phyloP scores from a whole-genome alignment of 2,888 invertebrate species.

The Alcis repandata region DNA sequence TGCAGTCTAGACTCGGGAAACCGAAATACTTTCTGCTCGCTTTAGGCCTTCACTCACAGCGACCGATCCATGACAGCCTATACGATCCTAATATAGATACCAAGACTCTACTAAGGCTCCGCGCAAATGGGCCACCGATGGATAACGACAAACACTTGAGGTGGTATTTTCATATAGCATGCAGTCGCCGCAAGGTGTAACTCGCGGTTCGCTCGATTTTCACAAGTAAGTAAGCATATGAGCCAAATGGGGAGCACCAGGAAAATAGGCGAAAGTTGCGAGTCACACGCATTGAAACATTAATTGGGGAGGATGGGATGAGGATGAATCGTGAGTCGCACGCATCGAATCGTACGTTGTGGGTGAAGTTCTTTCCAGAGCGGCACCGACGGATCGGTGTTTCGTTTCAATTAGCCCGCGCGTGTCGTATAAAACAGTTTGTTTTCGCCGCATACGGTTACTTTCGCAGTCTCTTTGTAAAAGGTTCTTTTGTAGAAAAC shows the following conservation, averaged over 20 bases:
- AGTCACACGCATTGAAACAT: not conserved
- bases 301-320: too few relatives aligned
- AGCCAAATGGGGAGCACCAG: too few relatives aligned
- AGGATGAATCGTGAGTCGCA: too few relatives aligned
- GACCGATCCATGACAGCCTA: not conserved
- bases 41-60: not conserved
- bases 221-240: too few relatives aligned
- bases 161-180: too few relatives aligned
- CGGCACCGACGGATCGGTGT: slow-evolving; percentile 46
- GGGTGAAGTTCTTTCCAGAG: slow-evolving; percentile 1
- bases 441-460: slow-evolving; percentile 41
- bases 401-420: slow-evolving; percentile 60
- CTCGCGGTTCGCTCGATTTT: too few relatives aligned
- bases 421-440: slow-evolving; percentile 35
- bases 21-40: slow-evolving; percentile 41
- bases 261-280: not conserved
- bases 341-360: not conserved
- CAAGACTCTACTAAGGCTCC: too few relatives aligned
- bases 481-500: slow-evolving; percentile 34
- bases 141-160: too few relatives aligned
- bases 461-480: slow-evolving; percentile 30
- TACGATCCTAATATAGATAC: too few relatives aligned
- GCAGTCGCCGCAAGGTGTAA: too few relatives aligned
- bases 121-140: too few relatives aligned
- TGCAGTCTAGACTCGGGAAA: slow-evolving; percentile 62